phyloP scores from a whole-genome alignment of 2,113 vertebrate genomes.

The Stictonetta naevosa region DNA sequence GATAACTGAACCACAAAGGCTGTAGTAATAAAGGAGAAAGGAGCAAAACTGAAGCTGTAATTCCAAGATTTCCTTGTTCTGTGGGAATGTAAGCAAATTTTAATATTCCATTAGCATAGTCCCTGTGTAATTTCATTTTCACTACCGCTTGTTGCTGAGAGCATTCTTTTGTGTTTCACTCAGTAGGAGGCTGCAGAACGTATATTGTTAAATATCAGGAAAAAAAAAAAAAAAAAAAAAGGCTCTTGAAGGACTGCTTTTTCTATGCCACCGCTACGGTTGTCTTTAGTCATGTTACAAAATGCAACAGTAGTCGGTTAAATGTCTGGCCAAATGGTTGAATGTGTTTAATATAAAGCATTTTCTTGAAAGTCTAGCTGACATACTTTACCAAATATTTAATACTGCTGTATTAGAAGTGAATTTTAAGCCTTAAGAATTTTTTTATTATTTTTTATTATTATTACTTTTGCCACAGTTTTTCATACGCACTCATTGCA shows the following conservation, averaged over 20 bases:
- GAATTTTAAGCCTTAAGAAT: neutral
- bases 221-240: neutral
- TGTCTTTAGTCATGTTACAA: neutral
- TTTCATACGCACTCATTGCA: neutral
- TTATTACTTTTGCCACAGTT: neutral
- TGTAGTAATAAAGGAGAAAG: neutral
- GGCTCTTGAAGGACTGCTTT: neutral
- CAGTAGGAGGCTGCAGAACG: neutral
- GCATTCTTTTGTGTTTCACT: neutral
- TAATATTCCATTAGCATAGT: neutral
- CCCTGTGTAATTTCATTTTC: slow-evolving; percentile 5
- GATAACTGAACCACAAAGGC: neutral
- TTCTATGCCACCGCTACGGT: neutral
- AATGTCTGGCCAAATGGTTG: neutral
- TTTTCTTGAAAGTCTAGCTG: neutral
- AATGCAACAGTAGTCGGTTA: neutral
- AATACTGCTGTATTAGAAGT: neutral
- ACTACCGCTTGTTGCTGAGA: neutral
- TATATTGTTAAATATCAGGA: neutral
- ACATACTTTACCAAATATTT: neutral
- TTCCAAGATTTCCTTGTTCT: neutral
- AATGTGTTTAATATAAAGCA: neutral
- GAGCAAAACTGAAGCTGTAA: slow-evolving; percentile 13
- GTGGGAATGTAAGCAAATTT: slow-evolving; percentile 11
- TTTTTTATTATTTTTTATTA: too few relatives aligned